Evolutionary conservation across 2,113 vertebrate genomes (phyloP), one percentile per base, ranked within the genome.

Genomic region (Ailuropoda melanoleuca): DNA sequence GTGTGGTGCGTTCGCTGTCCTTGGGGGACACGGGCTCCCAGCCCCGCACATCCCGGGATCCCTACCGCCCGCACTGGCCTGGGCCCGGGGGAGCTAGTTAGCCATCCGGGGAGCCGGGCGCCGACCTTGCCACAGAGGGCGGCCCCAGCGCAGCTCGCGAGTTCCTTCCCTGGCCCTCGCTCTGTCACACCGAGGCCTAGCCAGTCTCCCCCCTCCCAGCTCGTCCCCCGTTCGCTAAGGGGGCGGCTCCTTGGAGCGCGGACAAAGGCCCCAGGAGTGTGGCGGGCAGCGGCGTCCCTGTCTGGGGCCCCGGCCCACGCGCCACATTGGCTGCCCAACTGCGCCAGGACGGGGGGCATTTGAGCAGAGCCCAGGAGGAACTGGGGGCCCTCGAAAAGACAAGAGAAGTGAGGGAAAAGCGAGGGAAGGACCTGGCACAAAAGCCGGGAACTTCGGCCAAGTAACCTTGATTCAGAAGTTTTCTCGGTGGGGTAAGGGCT

Each of bases 191-290:
- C 39, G 80, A n/a, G 62, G 66, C 92, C 56, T 55, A n/a, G 84
- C 64, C 81, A 46, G 3, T 5, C 2, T 8, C 72, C 21, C 66
- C 29, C 18, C 37, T 29, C 8, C 53, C 72, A 26, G 48, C 29
- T 46, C 8, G 89, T 48, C 72, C 91, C 39, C 31, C 0, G 10
- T 75, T 92, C 48, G 37, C 85, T 39, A 66, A 90, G 88, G 95
- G 85, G 93, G 93, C 68, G 74, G 96, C 95, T 95, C 72, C 92
- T 98, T 83, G 95, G 90, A 92, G 90, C 90, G 3, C 26, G 87
- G 96, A 98, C 98, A 98, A 97, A 98, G 97, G 95, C 97, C 97
- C 95, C 87, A 66, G 94, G 92, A 96, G 97, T 64, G 97, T 93
- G 97, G 97, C 90, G 92, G 95, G 92, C 97, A 62, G 93, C 39